phyloP scores from a whole-genome alignment of 2,113 vertebrate species.

The Hiodon alosoides region DNA sequence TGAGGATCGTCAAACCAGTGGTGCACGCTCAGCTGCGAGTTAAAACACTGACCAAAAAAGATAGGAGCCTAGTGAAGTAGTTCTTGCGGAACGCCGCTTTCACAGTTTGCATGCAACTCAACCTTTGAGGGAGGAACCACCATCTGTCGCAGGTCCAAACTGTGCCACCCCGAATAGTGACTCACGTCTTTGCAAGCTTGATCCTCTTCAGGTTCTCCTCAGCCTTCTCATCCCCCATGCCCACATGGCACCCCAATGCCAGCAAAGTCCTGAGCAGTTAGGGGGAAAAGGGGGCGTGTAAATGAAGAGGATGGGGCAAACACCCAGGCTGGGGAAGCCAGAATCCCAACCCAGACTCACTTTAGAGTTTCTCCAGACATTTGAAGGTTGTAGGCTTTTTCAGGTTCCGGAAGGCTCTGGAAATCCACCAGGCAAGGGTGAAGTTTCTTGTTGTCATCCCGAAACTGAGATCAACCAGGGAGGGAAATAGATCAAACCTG shows the following conservation, averaged over 20 bases:
- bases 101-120: too few relatives aligned
- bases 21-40: background rate
- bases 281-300: background rate
- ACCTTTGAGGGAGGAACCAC: too few relatives aligned
- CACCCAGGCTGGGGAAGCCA: background rate
- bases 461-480: constrained; percentile 58
- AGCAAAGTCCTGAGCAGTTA: constrained; percentile 69
- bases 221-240: constrained; percentile 88
- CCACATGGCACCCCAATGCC: constrained; percentile 86
- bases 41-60: background rate
- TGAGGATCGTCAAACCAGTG: too few relatives aligned
- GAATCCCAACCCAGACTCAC: constrained; percentile 51
- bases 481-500: background rate
- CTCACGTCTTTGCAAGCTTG: constrained; percentile 86
- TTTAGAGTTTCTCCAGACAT: constrained; percentile 92
- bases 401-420: constrained; percentile 78
- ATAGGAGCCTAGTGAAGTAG: background rate
- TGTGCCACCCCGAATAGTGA: background rate
- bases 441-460: constrained; percentile 84
- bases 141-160: background rate
- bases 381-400: constrained; percentile 86
- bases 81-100: background rate
- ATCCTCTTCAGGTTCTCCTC: constrained; percentile 85
- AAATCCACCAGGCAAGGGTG: constrained; percentile 86
- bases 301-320: background rate